Percentiles rank a stretch among this genome's conserved stretches.
phyloP scores from a whole-genome alignment of 2,113 vertebrate species.

The Prionailurus bengalensis region DNA sequence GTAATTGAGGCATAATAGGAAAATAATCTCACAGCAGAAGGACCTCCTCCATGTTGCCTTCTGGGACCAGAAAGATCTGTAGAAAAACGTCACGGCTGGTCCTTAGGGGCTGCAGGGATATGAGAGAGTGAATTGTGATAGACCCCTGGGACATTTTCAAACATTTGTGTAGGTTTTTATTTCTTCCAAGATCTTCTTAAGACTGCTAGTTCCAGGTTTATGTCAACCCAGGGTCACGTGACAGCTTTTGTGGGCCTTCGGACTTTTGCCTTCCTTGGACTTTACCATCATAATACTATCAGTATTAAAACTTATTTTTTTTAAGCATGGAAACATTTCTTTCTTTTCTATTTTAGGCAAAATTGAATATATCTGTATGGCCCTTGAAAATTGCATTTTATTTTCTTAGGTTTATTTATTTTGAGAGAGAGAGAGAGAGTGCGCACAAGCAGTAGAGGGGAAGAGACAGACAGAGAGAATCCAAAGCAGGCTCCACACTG shows the following conservation, averaged over 20 bases:
- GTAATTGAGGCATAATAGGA: constrained; percentile 71
- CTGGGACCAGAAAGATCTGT: neutral
- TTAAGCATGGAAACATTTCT: neutral
- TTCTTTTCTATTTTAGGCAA: neutral
- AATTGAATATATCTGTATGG: neutral
- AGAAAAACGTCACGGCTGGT: neutral
- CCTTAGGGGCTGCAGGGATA: accelerated
- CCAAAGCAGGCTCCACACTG: too few species aligned
- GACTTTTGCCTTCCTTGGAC: neutral
- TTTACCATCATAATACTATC: neutral
- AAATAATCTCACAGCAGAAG: constrained; percentile 50
- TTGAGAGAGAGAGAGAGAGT: too few species aligned
- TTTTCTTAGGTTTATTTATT: too few species aligned
- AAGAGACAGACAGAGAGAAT: too few species aligned
- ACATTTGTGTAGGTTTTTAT: neutral
- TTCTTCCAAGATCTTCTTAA: neutral
- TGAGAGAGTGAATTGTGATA: too few species aligned
- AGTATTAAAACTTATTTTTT: neutral
- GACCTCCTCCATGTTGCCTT: neutral
- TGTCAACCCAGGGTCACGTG: neutral
- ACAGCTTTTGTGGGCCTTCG: neutral
- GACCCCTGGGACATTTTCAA: neutral
- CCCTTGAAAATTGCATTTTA: neutral
- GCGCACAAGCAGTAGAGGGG: too few species aligned
- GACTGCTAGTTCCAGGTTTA: neutral